phyloP scores from a whole-genome alignment of 2,797 vertebrate genomes.

The Scleropages formosus region DNA sequence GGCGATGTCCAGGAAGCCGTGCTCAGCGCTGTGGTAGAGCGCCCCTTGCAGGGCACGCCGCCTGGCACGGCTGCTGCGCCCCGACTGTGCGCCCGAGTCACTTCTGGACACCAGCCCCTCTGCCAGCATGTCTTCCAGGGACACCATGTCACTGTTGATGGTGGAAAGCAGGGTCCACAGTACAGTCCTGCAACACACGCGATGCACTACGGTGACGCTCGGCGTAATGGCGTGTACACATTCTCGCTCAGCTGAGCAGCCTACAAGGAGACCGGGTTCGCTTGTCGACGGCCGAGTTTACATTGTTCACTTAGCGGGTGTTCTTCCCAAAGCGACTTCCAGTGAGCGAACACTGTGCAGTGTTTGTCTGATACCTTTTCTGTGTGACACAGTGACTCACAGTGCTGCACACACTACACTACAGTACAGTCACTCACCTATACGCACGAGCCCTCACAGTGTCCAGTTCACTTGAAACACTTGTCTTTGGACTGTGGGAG shows the following conservation, averaged over 20 bases:
- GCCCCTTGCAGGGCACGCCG: conserved; percentile 93
- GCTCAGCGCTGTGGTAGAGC: conserved; percentile 96
- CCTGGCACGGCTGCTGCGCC: conserved; percentile 87
- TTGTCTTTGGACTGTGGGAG: too few species aligned
- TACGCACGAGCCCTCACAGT: too few species aligned
- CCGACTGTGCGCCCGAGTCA: conserved; percentile 77
- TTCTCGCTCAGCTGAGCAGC: too few species aligned
- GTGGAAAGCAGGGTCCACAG: conserved; percentile 93
- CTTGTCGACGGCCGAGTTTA: too few species aligned
- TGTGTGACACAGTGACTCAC: not conserved
- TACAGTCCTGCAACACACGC: conserved; percentile 76
- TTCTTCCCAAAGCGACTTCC: too few species aligned
- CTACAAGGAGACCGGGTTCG: too few species aligned
- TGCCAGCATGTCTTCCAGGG: conserved; percentile 94
- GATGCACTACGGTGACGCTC: not conserved
- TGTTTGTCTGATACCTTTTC: too few species aligned
- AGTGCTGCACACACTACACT: not conserved
- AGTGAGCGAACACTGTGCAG: too few species aligned
- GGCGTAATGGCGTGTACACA: too few species aligned
- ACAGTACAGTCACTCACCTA: too few species aligned
- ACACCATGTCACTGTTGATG: conserved; percentile 89
- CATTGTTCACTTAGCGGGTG: too few species aligned
- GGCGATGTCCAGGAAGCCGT: conserved; percentile 93
- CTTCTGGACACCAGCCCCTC: conserved; percentile 84
- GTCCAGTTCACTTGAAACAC: too few species aligned